Evolutionary conservation across 2,797 vertebrate species (phyloP).

Genomic region (Spinus olivaceus): DNA sequence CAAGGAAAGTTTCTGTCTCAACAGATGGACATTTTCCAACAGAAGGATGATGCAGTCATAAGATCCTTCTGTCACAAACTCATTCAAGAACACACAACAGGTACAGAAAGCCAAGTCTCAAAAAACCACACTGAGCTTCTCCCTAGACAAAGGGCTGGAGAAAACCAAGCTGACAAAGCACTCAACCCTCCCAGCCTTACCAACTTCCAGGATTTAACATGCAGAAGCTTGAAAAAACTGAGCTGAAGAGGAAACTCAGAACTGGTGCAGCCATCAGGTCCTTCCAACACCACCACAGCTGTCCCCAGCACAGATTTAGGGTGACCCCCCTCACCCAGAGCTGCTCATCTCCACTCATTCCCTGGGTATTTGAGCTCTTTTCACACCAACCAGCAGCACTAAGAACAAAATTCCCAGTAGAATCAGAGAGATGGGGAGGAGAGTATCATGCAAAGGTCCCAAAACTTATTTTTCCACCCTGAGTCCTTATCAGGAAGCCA

Average conservation of each 20-base stretch:
- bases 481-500: background rate
- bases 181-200: background rate
- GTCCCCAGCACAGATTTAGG: background rate
- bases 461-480: background rate
- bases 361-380: accelerated
- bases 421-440: background rate
- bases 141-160: background rate
- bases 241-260: background rate
- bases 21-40: background rate
- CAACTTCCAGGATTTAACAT: background rate
- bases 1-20: background rate
- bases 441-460: accelerated
- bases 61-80: background rate
- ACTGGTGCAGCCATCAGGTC: background rate
- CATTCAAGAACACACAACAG: background rate
- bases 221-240: background rate
- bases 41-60: background rate
- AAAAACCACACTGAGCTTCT: background rate
- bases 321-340: background rate
- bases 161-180: background rate
- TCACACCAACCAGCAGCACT: background rate
- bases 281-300: background rate
- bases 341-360: background rate
- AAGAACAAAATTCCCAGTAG: background rate
- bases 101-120: background rate